Base-by-base conservation (phyloP, 2,797 vertebrate genomes). In the Mycteria americana region DNA sequence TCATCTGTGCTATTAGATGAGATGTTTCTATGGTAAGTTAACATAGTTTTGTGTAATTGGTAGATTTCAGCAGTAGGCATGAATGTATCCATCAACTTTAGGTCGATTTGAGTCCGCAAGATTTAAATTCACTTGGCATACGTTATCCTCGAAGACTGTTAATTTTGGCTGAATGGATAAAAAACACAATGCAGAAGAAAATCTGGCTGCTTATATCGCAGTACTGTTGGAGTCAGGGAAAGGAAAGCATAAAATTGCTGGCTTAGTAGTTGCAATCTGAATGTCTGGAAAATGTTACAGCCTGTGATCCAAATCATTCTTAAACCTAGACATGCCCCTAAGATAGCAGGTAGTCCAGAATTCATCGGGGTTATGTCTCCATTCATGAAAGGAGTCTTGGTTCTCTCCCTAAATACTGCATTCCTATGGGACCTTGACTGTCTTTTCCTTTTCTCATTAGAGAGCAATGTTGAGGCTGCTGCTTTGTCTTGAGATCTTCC, bases 1-100 rank as follows among this genome's bases (percentile, higher is more conserved):
- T 97, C 96, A 95, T 97, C 94, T 97, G 94, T 94, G 96, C 96
- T 96, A 97, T 97, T 97, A 97, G 95, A 97, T 96, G 96, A 97
- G 94, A 97, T 97, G 94, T 97, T 97, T 97, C 95, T 97, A 97
- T 97, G 96, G 94, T 97, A 97, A 97, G 96, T 96, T 97, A 97
- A 92, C 95, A 75, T 95, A 97, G 92, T 96, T 95, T 89, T 88
- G 82, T 92, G 91, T 97, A 97, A 97, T 95, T 95, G 95, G 95
- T 97, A 92, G 94, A 96, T 97, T 97, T 96, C 94, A 93, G 95
- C 94, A 96, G 95, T 97, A 94, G 92, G 92, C 94, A 96, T 88
- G 95, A 94, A 96, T 82, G 82, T 97, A 97, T 96, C 97, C 94
- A 97, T 96, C 93, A 96, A 95, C 94, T 97, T 97, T 95, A 97